phyloP scores from a whole-genome alignment of 2,113 vertebrate species.

The Cyanistes caeruleus region DNA sequence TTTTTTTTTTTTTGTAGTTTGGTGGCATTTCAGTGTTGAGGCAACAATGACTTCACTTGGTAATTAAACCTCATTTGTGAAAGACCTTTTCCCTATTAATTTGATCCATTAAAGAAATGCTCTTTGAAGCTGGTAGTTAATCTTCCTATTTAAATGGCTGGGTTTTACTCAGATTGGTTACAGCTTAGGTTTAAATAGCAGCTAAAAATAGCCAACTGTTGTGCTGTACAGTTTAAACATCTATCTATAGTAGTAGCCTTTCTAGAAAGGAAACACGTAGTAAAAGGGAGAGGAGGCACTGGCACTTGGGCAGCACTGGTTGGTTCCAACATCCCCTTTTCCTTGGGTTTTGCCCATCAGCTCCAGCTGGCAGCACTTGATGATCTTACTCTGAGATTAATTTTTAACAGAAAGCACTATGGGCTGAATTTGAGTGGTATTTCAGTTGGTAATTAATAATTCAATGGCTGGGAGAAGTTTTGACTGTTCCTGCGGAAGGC shows the following conservation, averaged over 20 bases:
- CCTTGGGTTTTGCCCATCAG: background rate
- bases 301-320: background rate
- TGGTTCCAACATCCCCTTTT: background rate
- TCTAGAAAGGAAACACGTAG: slow-evolving; percentile 7
- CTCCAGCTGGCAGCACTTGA: background rate
- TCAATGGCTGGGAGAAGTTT: background rate
- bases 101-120: slow-evolving; percentile 40
- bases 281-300: background rate
- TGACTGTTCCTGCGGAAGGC: background rate
- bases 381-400: background rate
- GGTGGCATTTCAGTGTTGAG: background rate
- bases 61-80: slow-evolving; percentile 53
- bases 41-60: slow-evolving; percentile 50
- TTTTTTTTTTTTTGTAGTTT: background rate
- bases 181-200: slow-evolving; percentile 60
- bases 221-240: slow-evolving; percentile 41
- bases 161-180: slow-evolving; percentile 60
- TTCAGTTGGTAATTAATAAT: background rate
- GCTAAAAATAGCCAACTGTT: slow-evolving; percentile 51
- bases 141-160: slow-evolving; percentile 55
- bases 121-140: slow-evolving; percentile 61
- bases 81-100: slow-evolving; percentile 60
- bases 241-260: slow-evolving; percentile 48
- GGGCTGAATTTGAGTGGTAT: background rate
- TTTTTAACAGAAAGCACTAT: background rate